Base-by-base conservation (phyloP, 2,113 vertebrate species). In the Tenebrosternarchus preto region DNA sequence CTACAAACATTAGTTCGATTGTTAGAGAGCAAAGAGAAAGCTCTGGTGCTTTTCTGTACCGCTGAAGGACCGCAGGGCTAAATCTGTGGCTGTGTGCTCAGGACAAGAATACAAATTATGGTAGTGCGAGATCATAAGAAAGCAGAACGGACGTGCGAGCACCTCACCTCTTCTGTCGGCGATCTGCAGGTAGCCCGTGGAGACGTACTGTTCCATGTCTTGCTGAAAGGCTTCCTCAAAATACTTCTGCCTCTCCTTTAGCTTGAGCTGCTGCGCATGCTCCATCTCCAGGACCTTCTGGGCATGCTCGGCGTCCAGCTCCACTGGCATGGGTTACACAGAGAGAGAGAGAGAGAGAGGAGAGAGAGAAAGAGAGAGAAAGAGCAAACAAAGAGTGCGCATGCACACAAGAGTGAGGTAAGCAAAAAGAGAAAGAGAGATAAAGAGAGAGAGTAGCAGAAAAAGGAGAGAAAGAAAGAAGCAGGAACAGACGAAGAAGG, bases 161-260 rank as follows among this genome's bases (percentile, higher is more conserved):
- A 25, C 16, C 93, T 91, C 81, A 91, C 96, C 95, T 93, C 94
- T 91, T 72, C 94, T 89, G 85, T 95, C 94, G 0, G 93, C 85
- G 73, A 95, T 94, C 87, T 96, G 95, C 50, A 99, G 89, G 88
- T 94, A 92, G 55, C 98, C 98, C 0, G 96, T 95, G 77, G 96
- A 96, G 4, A 98, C 92, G 87, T 99, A 99, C 0, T 96, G 95
- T 79, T 98, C 95, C 94, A 99, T 91, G 87, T 99, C 98, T 86
- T 98, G 95, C 90, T 98, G 94, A 81, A 99, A 99, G 22, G 98
- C 98, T 81, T 98, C 96, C 83, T 98, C 97, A 1, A 97, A 99
- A 61, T 97, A 95, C 89, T 96, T 98, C 92, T 99, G 98, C 16
- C 95, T 91, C 70, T 98, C 95, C 85, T 92, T 95, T 19, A 98